Evolutionary conservation across 2,113 vertebrate genomes (phyloP).

Genomic region (Paraplagusia blochii): DNA sequence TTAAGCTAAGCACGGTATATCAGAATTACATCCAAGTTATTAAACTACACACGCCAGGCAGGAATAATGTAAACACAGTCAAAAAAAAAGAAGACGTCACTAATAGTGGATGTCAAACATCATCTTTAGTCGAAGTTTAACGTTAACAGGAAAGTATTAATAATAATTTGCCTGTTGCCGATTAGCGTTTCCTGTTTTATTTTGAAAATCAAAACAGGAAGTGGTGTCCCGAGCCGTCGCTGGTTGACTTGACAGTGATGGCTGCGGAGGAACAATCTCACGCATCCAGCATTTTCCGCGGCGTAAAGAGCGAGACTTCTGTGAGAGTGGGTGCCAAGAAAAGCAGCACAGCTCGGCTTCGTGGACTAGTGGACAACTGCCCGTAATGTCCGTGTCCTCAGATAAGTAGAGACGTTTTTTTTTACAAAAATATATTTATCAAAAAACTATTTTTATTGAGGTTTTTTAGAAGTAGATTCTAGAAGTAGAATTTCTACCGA

Average conservation of each 20-base stretch:
- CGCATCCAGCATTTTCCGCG: constrained; percentile 42
- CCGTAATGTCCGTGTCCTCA: constrained; percentile 5
- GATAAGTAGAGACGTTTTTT: constrained; percentile 37
- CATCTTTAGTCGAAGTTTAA: too few relatives aligned
- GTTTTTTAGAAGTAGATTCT: too few relatives aligned
- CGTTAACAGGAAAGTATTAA: too few relatives aligned
- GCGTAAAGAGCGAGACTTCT: constrained; percentile 27
- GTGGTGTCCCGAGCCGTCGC: rapidly evolving
- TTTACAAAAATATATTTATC: too few relatives aligned
- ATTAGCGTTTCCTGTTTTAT: constrained; percentile 33
- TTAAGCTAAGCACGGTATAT: too few relatives aligned
- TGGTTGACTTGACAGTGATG: neutral
- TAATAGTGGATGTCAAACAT: too few relatives aligned
- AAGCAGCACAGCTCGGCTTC: neutral
- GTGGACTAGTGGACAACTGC: constrained; percentile 22
- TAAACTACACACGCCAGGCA: too few relatives aligned
- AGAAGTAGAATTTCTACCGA: neutral
- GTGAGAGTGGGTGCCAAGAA: constrained; percentile 18
- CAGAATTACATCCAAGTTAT: too few relatives aligned
- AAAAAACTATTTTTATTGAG: too few relatives aligned
- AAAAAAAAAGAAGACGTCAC: too few relatives aligned
- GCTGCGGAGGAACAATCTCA: constrained; percentile 38
- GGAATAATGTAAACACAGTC: too few relatives aligned
- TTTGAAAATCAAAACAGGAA: constrained; percentile 32
- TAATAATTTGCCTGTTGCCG: too few relatives aligned